Base-by-base conservation (phyloP, 2,797 vertebrate genomes). In the Zenarchopterus dispar region DNA sequence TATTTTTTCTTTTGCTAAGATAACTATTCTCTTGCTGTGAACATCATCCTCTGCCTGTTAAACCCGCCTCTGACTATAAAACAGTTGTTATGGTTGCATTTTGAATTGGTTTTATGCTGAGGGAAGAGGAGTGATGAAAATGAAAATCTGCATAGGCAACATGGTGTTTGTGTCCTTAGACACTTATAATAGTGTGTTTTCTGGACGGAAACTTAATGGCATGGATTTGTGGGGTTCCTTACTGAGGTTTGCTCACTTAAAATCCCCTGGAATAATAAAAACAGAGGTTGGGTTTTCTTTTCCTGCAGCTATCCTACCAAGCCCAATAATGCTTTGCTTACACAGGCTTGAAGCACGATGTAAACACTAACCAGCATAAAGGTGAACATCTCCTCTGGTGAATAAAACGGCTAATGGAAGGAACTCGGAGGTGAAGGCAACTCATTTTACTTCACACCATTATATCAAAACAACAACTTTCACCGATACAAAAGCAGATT, bases 371-470 rank as follows among this genome's bases (percentile, higher is more conserved):
- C 52, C 44, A 47, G 61, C 68, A 80, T 75, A 74, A 84, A 79
- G n/a, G 65, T 43, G 23, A 73, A 51, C 41, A 60, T 75, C 58
- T 73, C 60, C 56, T 44, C 51, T 0, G 33, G 64, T 62, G 74
- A 70, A 77, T 62, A 68, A 80, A 78, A 86, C 23, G 23, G 74
- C 66, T 67, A 73, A 81, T 62, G 55, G 61, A 78, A 78, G 56
- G 62, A 54, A 61, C 69, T 62, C 61, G 69, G 72, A 75, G 52
- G 59, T 67, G 56, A 72, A 54, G 71, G 54, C 67, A 75, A 54
- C 23, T 36, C 52, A 57, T 73, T 75, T 58, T 36, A 64, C 56
- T 67, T 59, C 36, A 71, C 56, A 62, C 69, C 8, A 54, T 75
- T 81, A 75, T 72, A 80, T 73, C 68, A 48, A 84, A 66, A 68